Percentiles rank a stretch among this genome's conserved stretches.
Evolutionary conservation across 2,797 vertebrate species (phyloP).

Genomic region (Clamator glandarius): DNA sequence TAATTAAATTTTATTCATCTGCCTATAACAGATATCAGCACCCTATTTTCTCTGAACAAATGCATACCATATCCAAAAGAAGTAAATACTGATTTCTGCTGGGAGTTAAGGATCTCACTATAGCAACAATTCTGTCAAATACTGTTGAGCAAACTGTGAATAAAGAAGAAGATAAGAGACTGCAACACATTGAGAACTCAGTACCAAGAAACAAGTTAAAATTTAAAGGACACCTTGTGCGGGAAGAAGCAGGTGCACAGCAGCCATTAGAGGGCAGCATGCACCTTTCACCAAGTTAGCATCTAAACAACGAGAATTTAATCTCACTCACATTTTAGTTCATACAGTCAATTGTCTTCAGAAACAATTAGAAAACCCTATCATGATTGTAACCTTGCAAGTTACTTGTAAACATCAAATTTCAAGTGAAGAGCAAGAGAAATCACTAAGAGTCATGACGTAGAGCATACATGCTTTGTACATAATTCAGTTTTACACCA

Average conservation of each 20-base stretch:
- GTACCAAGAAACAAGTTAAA: not conserved
- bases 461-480: not conserved
- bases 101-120: not conserved
- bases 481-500: not conserved
- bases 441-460: not conserved
- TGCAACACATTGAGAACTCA: not conserved
- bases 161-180: not conserved
- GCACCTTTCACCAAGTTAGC: not conserved
- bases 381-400: not conserved
- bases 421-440: not conserved
- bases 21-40: not conserved
- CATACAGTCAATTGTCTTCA: not conserved
- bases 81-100: not conserved
- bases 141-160: not conserved
- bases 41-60: not conserved
- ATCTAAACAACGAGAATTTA: not conserved
- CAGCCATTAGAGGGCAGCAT: not conserved
- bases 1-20: not conserved
- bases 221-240: not conserved
- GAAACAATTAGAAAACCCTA: not conserved
- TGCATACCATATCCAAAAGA: not conserved
- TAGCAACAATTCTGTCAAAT: not conserved
- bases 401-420: not conserved
- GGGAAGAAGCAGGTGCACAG: fast-evolving
- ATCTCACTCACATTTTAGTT: not conserved